Evolutionary conservation across 2,797 vertebrate genomes (phyloP).

Genomic region (Pangasius sanitwongsei): DNA sequence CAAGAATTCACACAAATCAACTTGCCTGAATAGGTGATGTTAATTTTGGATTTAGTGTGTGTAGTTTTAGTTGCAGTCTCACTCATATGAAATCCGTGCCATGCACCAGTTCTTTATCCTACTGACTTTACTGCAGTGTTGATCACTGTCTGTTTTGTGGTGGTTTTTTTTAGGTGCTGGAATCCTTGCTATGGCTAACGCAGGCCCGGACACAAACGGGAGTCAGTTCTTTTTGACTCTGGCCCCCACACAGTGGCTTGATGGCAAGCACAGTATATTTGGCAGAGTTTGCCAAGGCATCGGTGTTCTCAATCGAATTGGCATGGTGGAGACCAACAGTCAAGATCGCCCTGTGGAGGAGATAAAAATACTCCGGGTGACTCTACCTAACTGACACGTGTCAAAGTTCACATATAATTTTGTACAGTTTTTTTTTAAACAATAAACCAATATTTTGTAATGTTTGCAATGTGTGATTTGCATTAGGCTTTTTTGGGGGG

Average conservation of each 20-base stretch:
- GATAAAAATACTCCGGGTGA: conserved; percentile 85
- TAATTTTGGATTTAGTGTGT: background rate
- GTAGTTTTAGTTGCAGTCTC: background rate
- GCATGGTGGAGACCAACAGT: conserved; percentile 91
- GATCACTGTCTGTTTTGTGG: background rate
- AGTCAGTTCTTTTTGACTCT: conserved; percentile 94
- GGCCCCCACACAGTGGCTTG: conserved; percentile 90
- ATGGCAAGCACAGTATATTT: conserved; percentile 94
- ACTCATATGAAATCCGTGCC: background rate
- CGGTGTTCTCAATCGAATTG: conserved; percentile 85
- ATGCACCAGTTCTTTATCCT: background rate
- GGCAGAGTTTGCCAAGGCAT: conserved; percentile 91
- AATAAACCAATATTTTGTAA: conserved; percentile 42
- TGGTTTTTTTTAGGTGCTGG: conserved; percentile 82
- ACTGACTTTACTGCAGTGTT: background rate
- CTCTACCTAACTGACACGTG: conserved; percentile 67
- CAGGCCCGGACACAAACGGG: conserved; percentile 91
- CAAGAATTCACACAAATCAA: background rate
- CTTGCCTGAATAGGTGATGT: background rate
- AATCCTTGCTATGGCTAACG: conserved; percentile 95
- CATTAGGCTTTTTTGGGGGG: background rate
- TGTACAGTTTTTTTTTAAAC: conserved; percentile 50
- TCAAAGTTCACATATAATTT: conserved; percentile 14
- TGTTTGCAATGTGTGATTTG: background rate
- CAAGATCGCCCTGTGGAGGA: conserved; percentile 91